Percentiles rank a stretch among this genome's conserved stretches.
These are phyloP conservation scores for Eupithecia dodoneata DNA, from an alignment of 2,888 invertebrate species.

Conservation along the genomic window DNA sequence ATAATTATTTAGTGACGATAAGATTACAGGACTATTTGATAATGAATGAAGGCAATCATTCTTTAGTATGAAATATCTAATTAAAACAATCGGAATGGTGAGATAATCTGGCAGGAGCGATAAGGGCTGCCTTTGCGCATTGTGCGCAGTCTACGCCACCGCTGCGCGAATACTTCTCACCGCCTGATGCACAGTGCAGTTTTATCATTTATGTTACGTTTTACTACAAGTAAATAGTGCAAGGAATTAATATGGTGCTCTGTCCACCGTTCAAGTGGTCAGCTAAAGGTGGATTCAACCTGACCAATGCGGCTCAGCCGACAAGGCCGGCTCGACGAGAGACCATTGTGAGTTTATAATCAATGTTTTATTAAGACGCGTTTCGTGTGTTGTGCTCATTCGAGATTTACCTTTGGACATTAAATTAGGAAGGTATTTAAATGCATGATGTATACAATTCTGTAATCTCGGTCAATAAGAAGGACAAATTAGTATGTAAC, in stretches of 20 bases:
- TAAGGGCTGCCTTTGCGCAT: constrained; percentile 70
- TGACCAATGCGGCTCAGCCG: constrained; percentile 54
- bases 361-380: constrained; percentile 20
- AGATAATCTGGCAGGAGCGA: constrained; percentile 76
- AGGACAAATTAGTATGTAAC: neutral
- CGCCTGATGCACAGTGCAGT: constrained; percentile 37
- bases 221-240: constrained; percentile 25
- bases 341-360: constrained; percentile 67
- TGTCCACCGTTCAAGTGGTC: constrained; percentile 78
- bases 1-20: constrained; percentile 72
- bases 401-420: neutral
- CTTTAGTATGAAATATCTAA: constrained; percentile 72
- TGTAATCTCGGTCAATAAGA: neutral
- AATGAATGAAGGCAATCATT: constrained; percentile 73
- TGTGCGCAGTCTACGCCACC: constrained; percentile 60
- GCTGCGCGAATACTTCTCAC: constrained; percentile 76
- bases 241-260: constrained; percentile 67
- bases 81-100: constrained; percentile 80
- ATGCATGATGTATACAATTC: neutral
- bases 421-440: neutral
- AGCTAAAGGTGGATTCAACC: constrained; percentile 71
- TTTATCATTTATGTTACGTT: constrained; percentile 35
- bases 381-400: neutral
- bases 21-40: constrained; percentile 78
- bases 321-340: constrained; percentile 57